A percentile compares a stretch with the other conserved stretches of the same genome.
Evolutionary conservation across 2,888 invertebrate species (phyloP).

Genomic region (Iselma pallidipennis): DNA sequence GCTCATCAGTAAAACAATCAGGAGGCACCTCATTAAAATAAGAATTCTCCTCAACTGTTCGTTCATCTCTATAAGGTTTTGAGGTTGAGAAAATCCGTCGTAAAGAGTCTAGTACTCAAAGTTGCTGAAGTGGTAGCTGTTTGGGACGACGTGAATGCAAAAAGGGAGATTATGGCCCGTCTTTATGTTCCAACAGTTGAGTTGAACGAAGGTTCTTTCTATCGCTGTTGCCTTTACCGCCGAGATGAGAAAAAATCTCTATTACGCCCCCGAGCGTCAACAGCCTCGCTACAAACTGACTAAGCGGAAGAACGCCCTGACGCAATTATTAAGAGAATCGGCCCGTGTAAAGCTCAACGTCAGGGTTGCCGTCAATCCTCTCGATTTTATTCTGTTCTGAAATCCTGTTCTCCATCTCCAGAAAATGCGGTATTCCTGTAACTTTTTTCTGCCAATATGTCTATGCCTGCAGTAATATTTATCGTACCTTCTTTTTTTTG

Average conservation of each 20-base stretch:
- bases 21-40: not conserved
- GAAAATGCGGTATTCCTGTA: not conserved
- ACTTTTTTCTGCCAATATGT: too few relatives aligned
- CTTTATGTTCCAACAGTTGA: slow-evolving; percentile 13
- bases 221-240: not conserved
- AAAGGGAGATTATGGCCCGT: slow-evolving; percentile 25
- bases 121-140: not conserved
- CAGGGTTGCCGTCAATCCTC: not conserved
- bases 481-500: slow-evolving; percentile 1
- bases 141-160: slow-evolving; percentile 23
- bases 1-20: not conserved
- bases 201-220: not conserved
- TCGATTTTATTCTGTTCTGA: not conserved
- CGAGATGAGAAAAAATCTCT: not conserved
- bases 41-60: not conserved
- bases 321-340: slow-evolving; percentile 8
- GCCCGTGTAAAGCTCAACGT: not conserved
- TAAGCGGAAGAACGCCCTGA: not conserved
- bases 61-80: not conserved
- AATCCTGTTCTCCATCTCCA: not conserved
- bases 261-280: not conserved
- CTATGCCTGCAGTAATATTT: not conserved
- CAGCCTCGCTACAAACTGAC: not conserved
- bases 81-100: not conserved
- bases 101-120: not conserved